Base-by-base conservation (phyloP, 2,113 vertebrate genomes). In the Condylura cristata region DNA sequence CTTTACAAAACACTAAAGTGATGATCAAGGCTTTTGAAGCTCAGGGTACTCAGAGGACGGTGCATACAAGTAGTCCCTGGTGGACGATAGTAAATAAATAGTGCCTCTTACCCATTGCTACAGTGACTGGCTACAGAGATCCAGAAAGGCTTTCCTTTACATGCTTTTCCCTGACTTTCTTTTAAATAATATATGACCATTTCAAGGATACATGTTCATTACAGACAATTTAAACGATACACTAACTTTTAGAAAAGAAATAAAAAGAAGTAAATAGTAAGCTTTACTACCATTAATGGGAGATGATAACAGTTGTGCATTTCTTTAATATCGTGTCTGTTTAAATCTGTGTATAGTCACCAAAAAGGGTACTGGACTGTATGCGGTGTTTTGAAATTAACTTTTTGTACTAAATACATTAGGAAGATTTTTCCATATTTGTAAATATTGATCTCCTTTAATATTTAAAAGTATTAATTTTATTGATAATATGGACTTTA, bases 361-460 rank as follows among this genome's bases (percentile, higher is more conserved):
- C 8, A 16, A 85, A 39, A 72, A 86, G 17, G 22, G 32, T 6
- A 61, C 68, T 11, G 3, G 37, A 76, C 20, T 39, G 5, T 87
- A n/a, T 78, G 65, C 83, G 63, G 16, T 84, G 37, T 79, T 79
- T 84, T 61, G 48, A 86, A 74, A 37, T 70, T 60, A 89, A 5
- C 48, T 75, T 93, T 85, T 79, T 56, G 79, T 60, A n/a, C 16
- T 86, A 58, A 81, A 41, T 82, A 12, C 58, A 68, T 89, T 68
- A 56, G 34, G 66, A 61, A 37, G 2, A 58, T 56, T 82, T 88
- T 70, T 76, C 61, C 30, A 81, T 41, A 26, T 92, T 37, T 53
- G 48, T 89, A 61, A 80, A 28, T 68, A n/a, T 70, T 70, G 70
- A 20, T 32, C 22, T 53, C 39, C 70, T 80, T 78, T 80, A 89